Base-by-base conservation (phyloP, 2,797 vertebrate species). In the Myotis vivesi region DNA sequence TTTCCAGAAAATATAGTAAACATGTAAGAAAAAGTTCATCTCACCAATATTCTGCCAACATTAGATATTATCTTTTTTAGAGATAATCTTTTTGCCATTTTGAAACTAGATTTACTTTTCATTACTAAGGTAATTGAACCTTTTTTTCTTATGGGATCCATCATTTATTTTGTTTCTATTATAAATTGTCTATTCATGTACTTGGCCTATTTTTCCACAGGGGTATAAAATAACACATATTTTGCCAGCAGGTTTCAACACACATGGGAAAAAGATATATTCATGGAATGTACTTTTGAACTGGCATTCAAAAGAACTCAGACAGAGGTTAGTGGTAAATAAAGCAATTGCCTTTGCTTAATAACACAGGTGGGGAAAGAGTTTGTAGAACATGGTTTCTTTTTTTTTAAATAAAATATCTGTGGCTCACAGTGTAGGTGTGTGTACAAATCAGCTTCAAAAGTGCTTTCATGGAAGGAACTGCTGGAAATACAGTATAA, bases 161-260 rank as follows among this genome's bases (percentile, higher is more conserved):
- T 62, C 41, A 77, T 64, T 88, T 88, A 75, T 73, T 92, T 94
- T 81, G 33, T 69, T 94, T 94, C 92, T 91, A 83, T 92, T 93
- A 36, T 94, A 94, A 94, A 95, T 93, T 91, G 76, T 95, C 94
- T 96, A 87, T 92, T 93, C 87, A 91, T 16, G 20, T 66, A 51
- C 20, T 25, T 84, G 91, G 81, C 28, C 79, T 76, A 49, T 90
- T 95, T 97, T 94, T 87, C 69, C 88, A 92, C 38, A 90, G 75
- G 76, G 71, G 53, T 91, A 95, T 95, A 71, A 97, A 96, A 96
- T 96, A 93, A 92, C 79, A 94, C 73, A 81, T 91, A 95, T 95
- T 97, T 97, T 97, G 91, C 91, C 95, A 96, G 96, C 94, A 96
- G 96, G 94, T 96, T 97, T 95, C 94, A 97, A 96, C 88, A 81